Base-by-base conservation (phyloP, 2,888 invertebrate species). In the Drosophila cognata region DNA sequence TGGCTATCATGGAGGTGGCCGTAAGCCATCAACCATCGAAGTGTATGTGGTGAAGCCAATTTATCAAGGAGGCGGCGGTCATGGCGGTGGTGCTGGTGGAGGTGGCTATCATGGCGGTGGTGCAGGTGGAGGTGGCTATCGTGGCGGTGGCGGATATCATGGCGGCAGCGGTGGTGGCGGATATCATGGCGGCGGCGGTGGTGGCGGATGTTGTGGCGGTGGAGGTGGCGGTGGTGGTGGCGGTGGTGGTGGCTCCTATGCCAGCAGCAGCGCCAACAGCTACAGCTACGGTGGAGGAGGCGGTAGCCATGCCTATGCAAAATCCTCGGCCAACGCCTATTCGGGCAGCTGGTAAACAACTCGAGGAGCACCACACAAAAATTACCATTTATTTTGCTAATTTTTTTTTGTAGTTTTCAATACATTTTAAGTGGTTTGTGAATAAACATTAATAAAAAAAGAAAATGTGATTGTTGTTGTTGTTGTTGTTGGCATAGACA, bases 231-330 rank as follows among this genome's bases (percentile, higher is more conserved):
- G 53, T 21, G 62, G 58, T 0, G 66, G 77, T 0, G 71, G 75
- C 0, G 67, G 72, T 6, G 62, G 48, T 4, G n/a, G 21, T 35
- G 66, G 75, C 29, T 43, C 81, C 51, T 86, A 81, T 33, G 83
- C 83, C 67, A 83, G 87, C 70, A 83, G 82, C 79, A 83, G 79
- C 36, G 83, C 83, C 55, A 84, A 83, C 18, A 87, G 87, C 58
- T 75, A 81, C 60, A 70, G 77, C 61, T 59, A 73, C n/a, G 80
- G 84, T 1, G 67, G 71, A n/a, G 77, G 79, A 6, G 75, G 76
- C 10, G 61, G 65, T 18, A 65, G 68, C 57, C 68, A 66, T 31
- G 82, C 88, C 56, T 84, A 85, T 50, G 84, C 84, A 36, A 84
- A 86, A 66, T 88, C 83, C 21, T 86, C 83, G 8, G 83, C 84